Evolutionary conservation across 2,888 invertebrate species (phyloP).

Genomic region (Oscheius sp.): DNA sequence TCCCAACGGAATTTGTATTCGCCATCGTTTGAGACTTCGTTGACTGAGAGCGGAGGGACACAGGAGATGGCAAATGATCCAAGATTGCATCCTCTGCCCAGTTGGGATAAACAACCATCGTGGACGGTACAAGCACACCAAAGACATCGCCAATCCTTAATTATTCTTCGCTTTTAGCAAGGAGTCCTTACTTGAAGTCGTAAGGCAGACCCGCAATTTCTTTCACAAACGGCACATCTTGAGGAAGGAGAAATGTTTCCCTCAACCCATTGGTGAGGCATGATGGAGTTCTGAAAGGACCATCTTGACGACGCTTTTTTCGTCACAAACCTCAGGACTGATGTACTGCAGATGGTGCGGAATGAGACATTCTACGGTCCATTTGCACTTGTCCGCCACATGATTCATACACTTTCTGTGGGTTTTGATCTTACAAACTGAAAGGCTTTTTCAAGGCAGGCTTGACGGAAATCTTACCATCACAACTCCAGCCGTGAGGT

Average conservation of each 20-base stretch:
- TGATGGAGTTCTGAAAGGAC: conserved; percentile 72
- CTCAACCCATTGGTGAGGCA: conserved; percentile 99
- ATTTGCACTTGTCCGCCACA: conserved; percentile 93
- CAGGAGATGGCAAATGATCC: conserved; percentile 89
- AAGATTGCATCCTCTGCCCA: conserved; percentile 82
- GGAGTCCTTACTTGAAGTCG: conserved; percentile 37
- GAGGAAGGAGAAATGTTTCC: conserved; percentile 94
- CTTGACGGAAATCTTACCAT: no score
- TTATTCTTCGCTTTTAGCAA: not conserved
- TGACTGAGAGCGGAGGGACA: conserved; percentile 88
- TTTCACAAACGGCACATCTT: conserved; percentile 90
- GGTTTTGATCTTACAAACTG: conserved; percentile 93
- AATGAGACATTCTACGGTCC: conserved; percentile 93
- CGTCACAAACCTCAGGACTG: conserved; percentile 44
- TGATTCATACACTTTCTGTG: conserved; percentile 93
- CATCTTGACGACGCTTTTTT: not conserved
- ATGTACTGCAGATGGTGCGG: conserved; percentile 54
- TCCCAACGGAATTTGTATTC: conserved; percentile 39
- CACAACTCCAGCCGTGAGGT: conserved; percentile 93
- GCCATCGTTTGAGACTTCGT: conserved; percentile 38
- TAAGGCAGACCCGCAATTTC: conserved; percentile 90
- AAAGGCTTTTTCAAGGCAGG: conserved; percentile 27
- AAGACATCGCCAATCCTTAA: conserved; percentile 92
- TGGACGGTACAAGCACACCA: conserved; percentile 88
- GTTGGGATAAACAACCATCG: conserved; percentile 75